phyloP scores from a whole-genome alignment of 2,113 vertebrate species.

The Mormoops blainvillei region DNA sequence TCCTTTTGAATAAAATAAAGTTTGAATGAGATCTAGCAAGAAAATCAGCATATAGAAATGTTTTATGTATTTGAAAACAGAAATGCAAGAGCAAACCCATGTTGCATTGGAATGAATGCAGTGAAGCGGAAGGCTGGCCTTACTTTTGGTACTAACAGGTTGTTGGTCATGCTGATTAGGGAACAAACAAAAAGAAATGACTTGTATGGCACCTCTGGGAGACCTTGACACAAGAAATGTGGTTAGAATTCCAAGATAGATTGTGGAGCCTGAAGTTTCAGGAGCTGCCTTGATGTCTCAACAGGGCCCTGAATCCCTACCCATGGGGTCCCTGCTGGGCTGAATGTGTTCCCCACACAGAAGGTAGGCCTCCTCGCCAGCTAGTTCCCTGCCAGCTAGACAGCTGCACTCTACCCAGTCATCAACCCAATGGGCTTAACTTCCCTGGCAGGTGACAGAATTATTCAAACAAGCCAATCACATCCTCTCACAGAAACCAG shows the following conservation, averaged over 20 bases:
- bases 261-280: not conserved
- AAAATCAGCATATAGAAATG: constrained; percentile 18
- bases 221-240: not conserved
- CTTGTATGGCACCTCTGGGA: not conserved
- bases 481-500: not conserved
- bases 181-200: not conserved
- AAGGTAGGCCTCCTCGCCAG: not conserved
- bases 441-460: not conserved
- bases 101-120: not conserved
- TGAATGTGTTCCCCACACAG: not conserved
- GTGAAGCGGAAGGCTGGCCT: not conserved
- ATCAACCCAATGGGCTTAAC: not conserved
- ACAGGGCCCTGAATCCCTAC: not conserved
- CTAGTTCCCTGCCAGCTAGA: not conserved
- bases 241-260: not conserved
- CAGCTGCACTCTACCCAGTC: not conserved
- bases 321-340: too few relatives aligned
- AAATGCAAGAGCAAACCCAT: not conserved
- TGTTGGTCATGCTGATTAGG: not conserved
- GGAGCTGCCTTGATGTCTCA: not conserved
- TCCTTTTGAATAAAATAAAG: not conserved
- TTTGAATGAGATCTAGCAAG: not conserved
- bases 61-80: not conserved
- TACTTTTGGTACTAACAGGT: not conserved
- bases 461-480: not conserved